These are phyloP conservation scores for Holotrichia oblita DNA, from an alignment of 1,140 invertebrate genomes.

Conservation along the genomic window DNA sequence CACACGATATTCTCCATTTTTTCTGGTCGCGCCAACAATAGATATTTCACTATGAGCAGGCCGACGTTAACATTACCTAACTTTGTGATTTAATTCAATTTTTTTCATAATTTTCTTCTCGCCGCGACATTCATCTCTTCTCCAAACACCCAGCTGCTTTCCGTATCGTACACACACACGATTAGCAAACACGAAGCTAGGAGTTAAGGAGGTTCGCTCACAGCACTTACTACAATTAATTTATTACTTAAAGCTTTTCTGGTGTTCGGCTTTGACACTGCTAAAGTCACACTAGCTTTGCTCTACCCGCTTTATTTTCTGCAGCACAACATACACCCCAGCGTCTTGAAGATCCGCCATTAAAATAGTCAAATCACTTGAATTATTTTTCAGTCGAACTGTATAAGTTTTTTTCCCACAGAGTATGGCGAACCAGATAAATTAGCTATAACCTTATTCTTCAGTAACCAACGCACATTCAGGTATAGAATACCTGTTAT, in stretches of 20 bases:
- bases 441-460: slow-evolving; percentile 65
- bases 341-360: slow-evolving; percentile 75
- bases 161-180: slow-evolving; percentile 66
- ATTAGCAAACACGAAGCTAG: slow-evolving; percentile 69
- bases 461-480: slow-evolving; percentile 66
- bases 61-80: slow-evolving; percentile 51
- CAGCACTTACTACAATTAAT: slow-evolving; percentile 65
- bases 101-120: slow-evolving; percentile 79
- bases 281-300: slow-evolving; percentile 74
- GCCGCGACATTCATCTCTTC: slow-evolving; percentile 59
- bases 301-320: slow-evolving; percentile 79
- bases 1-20: slow-evolving; percentile 75
- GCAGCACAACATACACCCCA: slow-evolving; percentile 76
- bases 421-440: slow-evolving; percentile 61
- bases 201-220: slow-evolving; percentile 68
- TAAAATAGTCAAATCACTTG: slow-evolving; percentile 76
- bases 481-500: slow-evolving; percentile 76
- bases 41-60: slow-evolving; percentile 51
- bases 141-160: slow-evolving; percentile 56
- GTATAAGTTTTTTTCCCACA: slow-evolving; percentile 64
- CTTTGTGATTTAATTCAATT: slow-evolving; percentile 74
- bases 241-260: slow-evolving; percentile 64
- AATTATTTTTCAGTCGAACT: slow-evolving; percentile 62
- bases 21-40: slow-evolving; percentile 61
- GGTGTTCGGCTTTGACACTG: slow-evolving; percentile 67